A percentile compares a stretch with the other conserved stretches of the same genome.
Conservation (phyloP, 2,113 vertebrate genomes). For the Turnix velox region DNA sequence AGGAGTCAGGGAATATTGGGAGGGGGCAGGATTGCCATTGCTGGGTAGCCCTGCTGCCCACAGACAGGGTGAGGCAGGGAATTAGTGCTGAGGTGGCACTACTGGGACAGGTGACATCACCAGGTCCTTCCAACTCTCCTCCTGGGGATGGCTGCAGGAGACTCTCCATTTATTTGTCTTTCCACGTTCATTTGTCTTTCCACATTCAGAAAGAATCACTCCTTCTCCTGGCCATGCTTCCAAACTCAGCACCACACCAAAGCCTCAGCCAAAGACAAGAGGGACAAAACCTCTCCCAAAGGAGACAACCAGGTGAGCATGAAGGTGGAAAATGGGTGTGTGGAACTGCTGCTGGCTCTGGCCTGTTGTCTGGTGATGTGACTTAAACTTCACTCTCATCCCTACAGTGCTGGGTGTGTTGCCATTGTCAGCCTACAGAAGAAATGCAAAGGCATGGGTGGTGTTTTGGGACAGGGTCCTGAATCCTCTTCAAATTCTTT, state of each 20-base stretch:
- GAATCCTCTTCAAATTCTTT: slow-evolving; percentile 52
- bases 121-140: neutral
- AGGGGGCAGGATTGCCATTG: neutral
- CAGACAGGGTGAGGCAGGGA: neutral
- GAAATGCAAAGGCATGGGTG: neutral
- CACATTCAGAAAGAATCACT: neutral
- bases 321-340: neutral
- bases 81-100: neutral
- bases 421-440: neutral
- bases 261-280: neutral
- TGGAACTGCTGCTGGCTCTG: neutral
- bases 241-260: neutral
- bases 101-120: no score
- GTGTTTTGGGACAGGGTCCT: neutral
- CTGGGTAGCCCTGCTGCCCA: neutral
- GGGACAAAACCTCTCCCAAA: neutral
- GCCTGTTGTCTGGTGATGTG: neutral
- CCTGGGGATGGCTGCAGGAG: neutral
- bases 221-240: neutral
- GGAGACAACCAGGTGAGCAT: neutral
- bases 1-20: neutral
- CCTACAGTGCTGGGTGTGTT: neutral
- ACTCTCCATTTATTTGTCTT: neutral
- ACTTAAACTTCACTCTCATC: neutral
- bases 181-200: neutral